Evolutionary conservation across 1,140 invertebrate genomes (phyloP).

Genomic region (Drosophila miranda): DNA sequence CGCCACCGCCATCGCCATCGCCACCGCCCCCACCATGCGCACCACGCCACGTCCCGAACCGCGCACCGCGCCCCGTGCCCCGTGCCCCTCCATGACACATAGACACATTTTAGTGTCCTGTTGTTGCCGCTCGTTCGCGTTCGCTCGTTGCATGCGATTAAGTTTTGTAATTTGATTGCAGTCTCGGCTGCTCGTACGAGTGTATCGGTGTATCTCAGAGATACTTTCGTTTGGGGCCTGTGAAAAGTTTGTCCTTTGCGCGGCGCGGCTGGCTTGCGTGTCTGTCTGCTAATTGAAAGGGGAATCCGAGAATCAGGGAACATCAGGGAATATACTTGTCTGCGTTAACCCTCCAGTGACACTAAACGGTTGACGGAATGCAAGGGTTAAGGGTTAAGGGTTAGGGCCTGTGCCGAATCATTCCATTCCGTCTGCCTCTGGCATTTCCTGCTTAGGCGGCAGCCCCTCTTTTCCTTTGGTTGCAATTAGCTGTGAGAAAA

Average conservation of each 20-base stretch:
- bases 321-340: too few species aligned
- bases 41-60: conserved; percentile 6
- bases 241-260: conserved; percentile 53
- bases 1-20: too few species aligned
- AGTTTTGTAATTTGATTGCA: conserved; percentile 78
- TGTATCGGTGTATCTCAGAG: conserved; percentile 37
- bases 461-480: conserved; percentile 14
- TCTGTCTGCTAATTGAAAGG: conserved; percentile 74
- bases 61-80: conserved; percentile 7
- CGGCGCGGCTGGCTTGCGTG: conserved; percentile 33
- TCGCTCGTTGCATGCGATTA: conserved; percentile 73
- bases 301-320: conserved; percentile 16
- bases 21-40: conserved; percentile 8
- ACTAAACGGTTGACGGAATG: not conserved
- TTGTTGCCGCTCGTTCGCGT: conserved; percentile 37
- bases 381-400: too few species aligned
- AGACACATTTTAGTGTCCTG: conserved; percentile 51
- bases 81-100: conserved; percentile 41
- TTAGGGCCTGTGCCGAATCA: not conserved
- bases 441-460: conserved; percentile 61
- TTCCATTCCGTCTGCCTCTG: not conserved
- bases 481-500: conserved; percentile 53
- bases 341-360: conserved; percentile 53
- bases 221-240: conserved; percentile 47
- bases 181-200: conserved; percentile 3